phyloP scores from a whole-genome alignment of 2,888 invertebrate genomes.

The Agrilus biguttatus region DNA sequence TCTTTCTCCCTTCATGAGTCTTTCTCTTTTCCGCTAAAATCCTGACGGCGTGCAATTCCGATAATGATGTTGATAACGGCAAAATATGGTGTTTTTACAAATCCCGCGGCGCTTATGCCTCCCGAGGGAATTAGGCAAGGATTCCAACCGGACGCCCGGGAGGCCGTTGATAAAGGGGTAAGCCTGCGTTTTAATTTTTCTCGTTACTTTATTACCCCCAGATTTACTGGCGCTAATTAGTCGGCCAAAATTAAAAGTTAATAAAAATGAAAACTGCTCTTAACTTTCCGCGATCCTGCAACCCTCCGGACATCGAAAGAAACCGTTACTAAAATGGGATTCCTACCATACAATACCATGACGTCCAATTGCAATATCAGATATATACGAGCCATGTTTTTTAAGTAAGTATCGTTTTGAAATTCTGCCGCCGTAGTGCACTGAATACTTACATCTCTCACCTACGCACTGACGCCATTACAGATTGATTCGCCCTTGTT shows the following conservation, averaged over 20 bases:
- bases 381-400: no score
- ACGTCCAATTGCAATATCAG: no score
- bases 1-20: no score
- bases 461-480: no score
- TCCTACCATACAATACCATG: no score
- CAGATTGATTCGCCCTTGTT: no score
- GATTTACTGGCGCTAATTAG: slow-evolving; percentile 5
- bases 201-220: slow-evolving; percentile 15
- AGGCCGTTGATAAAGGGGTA: slow-evolving; percentile 12
- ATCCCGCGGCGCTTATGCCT: slow-evolving; percentile 27
- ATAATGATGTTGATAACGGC: slow-evolving; percentile 32
- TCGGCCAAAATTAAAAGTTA: not conserved
- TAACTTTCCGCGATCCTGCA: no score
- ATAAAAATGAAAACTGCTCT: not conserved
- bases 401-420: no score
- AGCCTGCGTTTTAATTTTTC: slow-evolving; percentile 10
- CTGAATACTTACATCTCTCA: no score
- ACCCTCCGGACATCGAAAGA: no score
- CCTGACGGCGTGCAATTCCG: slow-evolving; percentile 21
- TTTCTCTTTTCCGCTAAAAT: slow-evolving; percentile 1
- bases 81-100: slow-evolving; percentile 31
- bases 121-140: slow-evolving; percentile 22
- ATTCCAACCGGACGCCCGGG: slow-evolving; percentile 11
- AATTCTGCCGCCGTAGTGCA: no score
- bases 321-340: no score